phyloP scores from a whole-genome alignment of 2,113 vertebrate species.

The Microtus montanus region DNA sequence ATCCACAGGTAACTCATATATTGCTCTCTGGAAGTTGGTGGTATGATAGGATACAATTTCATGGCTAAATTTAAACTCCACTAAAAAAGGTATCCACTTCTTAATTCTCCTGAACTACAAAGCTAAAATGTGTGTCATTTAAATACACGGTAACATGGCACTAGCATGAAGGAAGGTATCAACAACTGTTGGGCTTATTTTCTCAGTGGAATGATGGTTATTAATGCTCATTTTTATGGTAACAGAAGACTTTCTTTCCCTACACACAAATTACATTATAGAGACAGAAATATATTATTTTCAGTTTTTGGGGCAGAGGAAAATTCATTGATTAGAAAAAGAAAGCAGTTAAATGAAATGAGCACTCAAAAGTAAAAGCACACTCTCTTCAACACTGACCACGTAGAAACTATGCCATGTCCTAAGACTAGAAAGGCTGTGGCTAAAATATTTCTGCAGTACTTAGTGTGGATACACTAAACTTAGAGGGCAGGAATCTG shows the following conservation, averaged over 20 bases:
- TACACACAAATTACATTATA: neutral
- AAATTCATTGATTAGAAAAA: neutral
- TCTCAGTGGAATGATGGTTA: neutral
- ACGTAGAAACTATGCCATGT: neutral
- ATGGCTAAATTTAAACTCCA: conserved; percentile 14
- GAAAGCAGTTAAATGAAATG: neutral
- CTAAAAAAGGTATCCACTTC: conserved; percentile 41
- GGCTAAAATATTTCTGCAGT: neutral
- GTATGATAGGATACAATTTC: conserved; percentile 16
- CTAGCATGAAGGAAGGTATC: neutral
- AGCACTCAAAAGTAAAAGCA: neutral
- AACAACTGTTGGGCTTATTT: neutral
- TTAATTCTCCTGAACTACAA: conserved; percentile 9
- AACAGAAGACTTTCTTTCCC: conserved; percentile 35
- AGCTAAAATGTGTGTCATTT: neutral
- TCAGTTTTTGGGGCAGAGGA: neutral
- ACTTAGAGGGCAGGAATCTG: neutral
- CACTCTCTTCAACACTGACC: neutral
- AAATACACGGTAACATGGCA: neutral
- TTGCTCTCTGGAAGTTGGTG: neutral
- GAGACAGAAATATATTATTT: neutral
- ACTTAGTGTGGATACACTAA: neutral
- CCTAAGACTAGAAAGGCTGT: neutral
- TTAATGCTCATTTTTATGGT: conserved; percentile 8
- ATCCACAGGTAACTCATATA: conserved; percentile 6